Evolutionary conservation across 2,113 vertebrate genomes (phyloP), one percentile per base, ranked within the genome.

Genomic region (Corythoichthys haematopterus): DNA sequence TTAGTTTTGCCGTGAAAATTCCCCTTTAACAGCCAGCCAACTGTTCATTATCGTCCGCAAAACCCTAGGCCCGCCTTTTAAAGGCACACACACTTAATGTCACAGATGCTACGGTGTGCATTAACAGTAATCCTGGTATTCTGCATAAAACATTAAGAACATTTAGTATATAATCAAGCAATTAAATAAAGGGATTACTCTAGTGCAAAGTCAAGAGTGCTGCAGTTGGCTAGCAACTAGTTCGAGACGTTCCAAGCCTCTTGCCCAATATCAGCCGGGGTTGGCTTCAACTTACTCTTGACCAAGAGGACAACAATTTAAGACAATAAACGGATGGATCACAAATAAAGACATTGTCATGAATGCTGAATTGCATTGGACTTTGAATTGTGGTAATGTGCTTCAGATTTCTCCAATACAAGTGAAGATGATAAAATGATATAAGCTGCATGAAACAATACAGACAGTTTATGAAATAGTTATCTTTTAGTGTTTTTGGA

Each of bases 401-500:
- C 45, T 56, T 65, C 40, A 51, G 46, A 57, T 78, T 58, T 43
- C n/a, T 43, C 28, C 57, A 62, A 64, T 28, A 58, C 67, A n/a
- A 68, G 20, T 33, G 52, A 67, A 64, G 15, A 45, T 47, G 60
- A 50, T 36, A 35, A 66, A 65, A 66, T 48, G 28, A 53, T n/a
- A 62, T 50, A 57, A 62, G 15, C 28, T 12, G 35, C 50, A 60
- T 36, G 16, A 55, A 33, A 78, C 50, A 62, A 36, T 71, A 50
- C 66, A 80, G 66, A 59, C 79, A 53, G 20, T 58, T 45, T 67
- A 69, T 70, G 45, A 79, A 65, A 74, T 64, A n/a, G 66, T 79
- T 72, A 68, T 61, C 56, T 1, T 48, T 56, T 45, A 33, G 16
- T 69, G 47, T 69, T 69, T 62, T 43, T 48, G 61, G 36, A 33